Conservation (phyloP, 2,113 vertebrate genomes). For the Mormoops blainvillei region DNA sequence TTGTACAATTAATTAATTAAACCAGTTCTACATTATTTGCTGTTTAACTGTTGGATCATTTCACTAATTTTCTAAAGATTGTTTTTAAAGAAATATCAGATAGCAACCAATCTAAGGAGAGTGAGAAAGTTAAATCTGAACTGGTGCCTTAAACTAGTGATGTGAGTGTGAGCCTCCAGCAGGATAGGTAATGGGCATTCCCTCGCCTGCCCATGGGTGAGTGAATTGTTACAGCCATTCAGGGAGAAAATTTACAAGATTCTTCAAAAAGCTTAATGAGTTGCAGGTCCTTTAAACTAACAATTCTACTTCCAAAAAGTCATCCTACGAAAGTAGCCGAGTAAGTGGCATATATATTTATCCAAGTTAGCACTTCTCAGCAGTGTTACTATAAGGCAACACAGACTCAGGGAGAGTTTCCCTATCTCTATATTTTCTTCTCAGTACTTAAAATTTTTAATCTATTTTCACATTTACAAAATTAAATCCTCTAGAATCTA, state of each 20-base stretch:
- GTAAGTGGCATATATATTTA: neutral
- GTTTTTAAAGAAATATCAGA: neutral
- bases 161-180: rapidly evolving
- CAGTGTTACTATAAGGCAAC: neutral
- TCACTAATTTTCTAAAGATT: neutral
- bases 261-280: neutral
- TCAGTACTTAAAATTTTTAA: neutral
- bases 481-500: neutral
- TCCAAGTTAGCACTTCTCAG: neutral
- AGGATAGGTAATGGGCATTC: rapidly evolving
- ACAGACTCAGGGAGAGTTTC: neutral
- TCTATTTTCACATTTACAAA: conserved; percentile 13
- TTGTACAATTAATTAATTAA: neutral
- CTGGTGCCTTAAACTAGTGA: neutral
- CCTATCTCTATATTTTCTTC: neutral
- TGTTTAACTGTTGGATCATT: neutral
- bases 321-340: neutral
- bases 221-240: neutral
- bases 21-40: neutral
- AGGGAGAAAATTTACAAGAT: neutral
- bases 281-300: neutral
- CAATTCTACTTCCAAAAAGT: neutral
- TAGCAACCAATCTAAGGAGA: neutral
- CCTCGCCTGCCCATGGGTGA: neutral
- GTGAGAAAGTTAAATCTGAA: neutral